Evolutionary conservation across 2,113 vertebrate genomes (phyloP), one percentile per base, ranked within the genome.

Genomic region (Andinoacara biseriatus): DNA sequence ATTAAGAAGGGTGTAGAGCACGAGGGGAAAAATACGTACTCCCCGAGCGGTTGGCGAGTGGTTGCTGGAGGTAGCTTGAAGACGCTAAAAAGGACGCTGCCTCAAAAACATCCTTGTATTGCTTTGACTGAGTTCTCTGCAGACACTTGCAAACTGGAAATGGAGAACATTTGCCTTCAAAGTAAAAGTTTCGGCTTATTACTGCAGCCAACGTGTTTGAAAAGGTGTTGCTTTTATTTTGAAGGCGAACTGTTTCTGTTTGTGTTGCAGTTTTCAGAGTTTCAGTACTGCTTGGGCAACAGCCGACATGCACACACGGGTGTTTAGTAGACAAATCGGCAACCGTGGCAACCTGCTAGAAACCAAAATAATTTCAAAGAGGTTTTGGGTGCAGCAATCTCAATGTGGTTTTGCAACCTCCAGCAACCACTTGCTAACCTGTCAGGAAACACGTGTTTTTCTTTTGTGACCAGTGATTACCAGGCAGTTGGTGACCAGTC

Each of bases 261-360:
- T 1, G 24, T 18, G 40, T 49, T 1, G 9, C 63, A 49, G 2
- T 67, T 46, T 46, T 26, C 63, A 46, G 62, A 65, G 15, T 49
- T 69, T 69, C 15, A 0, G 15, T 49, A 49, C 15, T 49, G 63
- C 63, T 69, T 49, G 40, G 15, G 26, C 22, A 49, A 46, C 17
- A 67, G 26, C 1, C 29, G 46, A 3, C n/a, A n/a, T n/a, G n/a
- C n/a, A n/a, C n/a, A n/a, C n/a, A n/a, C 1, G 0, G 40, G 63
- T 7, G 63, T 17, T 49, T 26, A 49, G 40, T 49, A 11, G 22
- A 49, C 22, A 69, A 49, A 18, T 49, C 9, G 2, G 8, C 3
- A 2, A 15, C 40, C 0, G 7, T 65, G 38, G 62, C n/a, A 65
- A 65, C 14, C n/a, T 67, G 63, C 38, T 67, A 46, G 63, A 17